Base-by-base conservation (phyloP, 2,113 vertebrate species). In the Scomber colias region DNA sequence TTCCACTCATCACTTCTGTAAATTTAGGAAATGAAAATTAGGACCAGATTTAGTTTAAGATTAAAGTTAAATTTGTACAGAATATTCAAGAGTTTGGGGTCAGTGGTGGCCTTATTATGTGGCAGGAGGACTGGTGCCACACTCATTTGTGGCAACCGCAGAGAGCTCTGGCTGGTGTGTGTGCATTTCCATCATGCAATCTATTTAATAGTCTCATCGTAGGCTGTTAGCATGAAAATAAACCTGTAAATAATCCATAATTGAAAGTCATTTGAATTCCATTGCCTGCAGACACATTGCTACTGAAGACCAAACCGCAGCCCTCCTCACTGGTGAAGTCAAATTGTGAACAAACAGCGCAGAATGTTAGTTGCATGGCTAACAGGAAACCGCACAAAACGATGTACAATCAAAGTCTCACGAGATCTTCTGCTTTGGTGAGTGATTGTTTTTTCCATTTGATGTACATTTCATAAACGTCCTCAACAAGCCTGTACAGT, bases 231-330 rank as follows among this genome's bases (percentile, higher is more conserved):
- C n/a, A 11, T 27, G 10, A 30, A 57, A 57, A 46, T 63, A 53
- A 65, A 64, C 24, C 19, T 27, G 10, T 44, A 57, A 57, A 46
- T 63, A 53, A 65, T 70, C 24, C 19, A 4, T 57, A 57, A 69
- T 31, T 62, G 9, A 13, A 75, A 55, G 15, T 16, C 14, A 71
- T 71, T 6, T 49, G 30, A 75, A 44, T 67, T 67, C 11, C 17
- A 30, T 40, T 51, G 13, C 31, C 15, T 46, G 31, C n/a, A 62
- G 56, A 67, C 68, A 21, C 40, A 57, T 63, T 63, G 62, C 50
- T 45, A 45, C 67, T 51, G 8, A 51, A 2, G 35, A 56, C 24
- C 67, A 46, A 71, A 50, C 10, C 21, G 9, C 35, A 40, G 27
- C 35, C 12, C 13, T 45, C 50, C 53, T 35, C 17, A 21, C 4